Evolutionary conservation across 2,888 invertebrate species (phyloP).

Genomic region (Aricia artaxerxes): DNA sequence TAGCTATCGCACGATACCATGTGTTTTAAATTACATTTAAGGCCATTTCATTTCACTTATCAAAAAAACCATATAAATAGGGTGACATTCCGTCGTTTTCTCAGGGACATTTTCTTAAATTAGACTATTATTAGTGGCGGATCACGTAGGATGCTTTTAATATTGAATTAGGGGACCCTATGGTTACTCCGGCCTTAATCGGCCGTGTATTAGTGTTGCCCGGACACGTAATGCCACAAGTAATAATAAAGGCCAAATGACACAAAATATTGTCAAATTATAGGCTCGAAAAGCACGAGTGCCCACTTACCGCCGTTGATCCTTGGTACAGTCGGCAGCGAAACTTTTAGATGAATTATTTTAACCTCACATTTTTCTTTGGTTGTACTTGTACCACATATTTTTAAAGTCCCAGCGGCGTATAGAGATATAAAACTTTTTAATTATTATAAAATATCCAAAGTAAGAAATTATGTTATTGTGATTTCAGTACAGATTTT

Average conservation of each 20-base stretch:
- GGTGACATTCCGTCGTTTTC: conserved; percentile 78
- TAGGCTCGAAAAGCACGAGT: conserved; percentile 76
- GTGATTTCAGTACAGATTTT: no score
- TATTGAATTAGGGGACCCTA: conserved; percentile 79
- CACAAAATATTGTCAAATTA: conserved; percentile 82
- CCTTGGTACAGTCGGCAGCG: conserved; percentile 61
- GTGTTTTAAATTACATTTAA: conserved; percentile 30
- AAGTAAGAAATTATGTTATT: no score
- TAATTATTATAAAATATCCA: no score
- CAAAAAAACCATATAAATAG: conserved; percentile 60
- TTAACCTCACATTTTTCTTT: background rate
- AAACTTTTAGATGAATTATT: background rate
- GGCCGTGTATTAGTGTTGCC: conserved; percentile 75
- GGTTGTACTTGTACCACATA: background rate
- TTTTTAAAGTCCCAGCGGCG: background rate
- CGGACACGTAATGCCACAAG: conserved; percentile 78
- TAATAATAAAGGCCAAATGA: conserved; percentile 80
- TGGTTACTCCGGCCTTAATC: conserved; percentile 77
- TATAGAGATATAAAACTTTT: background rate
- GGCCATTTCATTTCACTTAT: conserved; percentile 59
- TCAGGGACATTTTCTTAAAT: conserved; percentile 79
- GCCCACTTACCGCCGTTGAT: conserved; percentile 76
- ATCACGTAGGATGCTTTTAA: conserved; percentile 80
- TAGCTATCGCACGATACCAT: conserved; percentile 11
- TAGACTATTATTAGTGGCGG: conserved; percentile 79